Evolutionary conservation across 2,113 vertebrate species (phyloP).

Genomic region (Ursus arctos): DNA sequence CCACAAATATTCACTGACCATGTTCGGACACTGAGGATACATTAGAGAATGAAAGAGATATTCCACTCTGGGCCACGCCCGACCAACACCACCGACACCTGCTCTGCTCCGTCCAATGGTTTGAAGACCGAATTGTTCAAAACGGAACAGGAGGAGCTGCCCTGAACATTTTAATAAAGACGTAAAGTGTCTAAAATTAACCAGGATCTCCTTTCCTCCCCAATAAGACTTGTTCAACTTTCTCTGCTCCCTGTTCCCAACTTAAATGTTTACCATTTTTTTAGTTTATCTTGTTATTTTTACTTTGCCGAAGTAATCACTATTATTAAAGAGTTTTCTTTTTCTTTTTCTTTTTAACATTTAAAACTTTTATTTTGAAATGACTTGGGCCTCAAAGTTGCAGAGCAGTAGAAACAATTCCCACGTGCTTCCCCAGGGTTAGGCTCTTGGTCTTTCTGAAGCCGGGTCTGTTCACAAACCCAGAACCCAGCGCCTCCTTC

Average conservation of each 20-base stretch:
- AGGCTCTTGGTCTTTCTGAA: not conserved
- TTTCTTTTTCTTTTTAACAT: not conserved
- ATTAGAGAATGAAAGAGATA: not conserved
- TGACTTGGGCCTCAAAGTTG: not conserved
- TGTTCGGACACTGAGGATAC: not conserved
- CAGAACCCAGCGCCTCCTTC: not conserved
- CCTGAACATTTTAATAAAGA: not conserved
- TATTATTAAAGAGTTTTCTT: conserved; percentile 28
- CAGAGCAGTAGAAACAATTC: not conserved
- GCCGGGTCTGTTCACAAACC: not conserved
- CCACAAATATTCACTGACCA: not conserved
- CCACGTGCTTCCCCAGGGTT: not conserved
- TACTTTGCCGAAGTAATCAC: conserved; percentile 37
- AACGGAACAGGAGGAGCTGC: not conserved
- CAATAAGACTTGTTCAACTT: conserved; percentile 5
- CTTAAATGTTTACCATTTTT: conserved; percentile 12
- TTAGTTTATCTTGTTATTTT: not conserved
- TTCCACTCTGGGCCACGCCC: not conserved
- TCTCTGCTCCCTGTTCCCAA: not conserved
- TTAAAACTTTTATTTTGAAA: not conserved
- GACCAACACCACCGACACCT: no score
- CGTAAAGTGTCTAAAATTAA: conserved; percentile 21
- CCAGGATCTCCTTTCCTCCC: not conserved
- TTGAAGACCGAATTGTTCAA: not conserved
- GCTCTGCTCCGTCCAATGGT: not conserved